phyloP scores from a whole-genome alignment of 1,140 invertebrate species.

The Oppia nitens region DNA sequence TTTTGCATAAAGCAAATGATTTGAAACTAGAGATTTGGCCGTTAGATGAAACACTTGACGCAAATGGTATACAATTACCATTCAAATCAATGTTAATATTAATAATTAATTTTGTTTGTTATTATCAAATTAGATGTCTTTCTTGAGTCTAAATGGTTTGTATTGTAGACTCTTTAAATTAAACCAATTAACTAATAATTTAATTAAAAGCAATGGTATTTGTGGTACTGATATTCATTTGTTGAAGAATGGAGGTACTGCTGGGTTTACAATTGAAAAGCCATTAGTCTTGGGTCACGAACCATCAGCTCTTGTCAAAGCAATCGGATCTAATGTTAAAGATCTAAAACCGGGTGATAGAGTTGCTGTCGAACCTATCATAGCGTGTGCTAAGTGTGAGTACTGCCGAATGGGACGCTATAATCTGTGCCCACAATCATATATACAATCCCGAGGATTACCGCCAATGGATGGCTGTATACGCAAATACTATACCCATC shows the following conservation, averaged over 20 bases:
- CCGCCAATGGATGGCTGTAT: conserved; percentile 74
- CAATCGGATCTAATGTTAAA: conserved; percentile 53
- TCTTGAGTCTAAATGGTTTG: too few species aligned
- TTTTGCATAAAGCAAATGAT: too few species aligned
- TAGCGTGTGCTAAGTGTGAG: conserved; percentile 61
- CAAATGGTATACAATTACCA: too few species aligned
- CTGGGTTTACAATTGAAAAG: conserved; percentile 53
- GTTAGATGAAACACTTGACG: too few species aligned
- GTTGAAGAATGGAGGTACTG: conserved; percentile 58
- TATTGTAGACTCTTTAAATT: too few species aligned
- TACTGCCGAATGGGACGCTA: conserved; percentile 72
- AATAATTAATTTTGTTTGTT: too few species aligned
- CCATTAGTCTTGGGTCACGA: conserved; percentile 84
- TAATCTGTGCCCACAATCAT: conserved; percentile 53
- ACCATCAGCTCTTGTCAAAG: conserved; percentile 51
- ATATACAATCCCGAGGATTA: conserved; percentile 74
- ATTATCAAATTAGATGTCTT: too few species aligned
- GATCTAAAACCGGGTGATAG: conserved; percentile 54
- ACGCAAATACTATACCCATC: conserved; percentile 62
- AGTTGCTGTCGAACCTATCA: conserved; percentile 79
- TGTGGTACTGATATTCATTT: conserved; percentile 92
- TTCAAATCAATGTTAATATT: too few species aligned
- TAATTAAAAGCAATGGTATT: conserved; percentile 54
- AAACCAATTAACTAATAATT: too few species aligned
- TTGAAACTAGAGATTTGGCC: too few species aligned